phyloP scores from a whole-genome alignment of 2,113 vertebrate species.

The Jaculus jaculus region DNA sequence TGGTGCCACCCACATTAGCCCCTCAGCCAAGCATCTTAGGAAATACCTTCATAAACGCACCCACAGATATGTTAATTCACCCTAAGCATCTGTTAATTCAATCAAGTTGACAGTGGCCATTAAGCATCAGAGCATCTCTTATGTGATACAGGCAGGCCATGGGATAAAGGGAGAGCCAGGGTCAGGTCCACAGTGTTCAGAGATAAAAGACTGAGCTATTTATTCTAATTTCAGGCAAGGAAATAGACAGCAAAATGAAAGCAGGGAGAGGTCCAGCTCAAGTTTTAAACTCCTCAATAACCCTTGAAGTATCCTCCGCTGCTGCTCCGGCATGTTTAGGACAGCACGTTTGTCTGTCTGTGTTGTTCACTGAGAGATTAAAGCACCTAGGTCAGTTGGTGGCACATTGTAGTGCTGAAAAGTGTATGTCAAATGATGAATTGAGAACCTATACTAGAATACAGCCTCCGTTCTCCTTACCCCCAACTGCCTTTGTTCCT shows the following conservation, averaged over 20 bases:
- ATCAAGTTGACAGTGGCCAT: background rate
- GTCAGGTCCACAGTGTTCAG: background rate
- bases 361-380: background rate
- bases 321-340: background rate
- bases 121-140: background rate
- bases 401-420: background rate
- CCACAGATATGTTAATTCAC: too few species aligned
- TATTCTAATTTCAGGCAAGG: background rate
- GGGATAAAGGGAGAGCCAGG: too few species aligned
- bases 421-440: background rate
- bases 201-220: background rate
- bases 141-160: background rate
- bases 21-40: background rate
- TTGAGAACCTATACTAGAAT: background rate
- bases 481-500: background rate
- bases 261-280: background rate
- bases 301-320: background rate
- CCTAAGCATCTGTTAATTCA: background rate
- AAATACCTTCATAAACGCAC: background rate
- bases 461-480: background rate
- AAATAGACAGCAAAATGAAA: background rate
- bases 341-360: background rate
- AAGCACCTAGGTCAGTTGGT: background rate
- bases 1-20: background rate
- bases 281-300: background rate